Percentiles rank a stretch among this genome's conserved stretches.
phyloP scores from a whole-genome alignment of 2,113 vertebrate species.

The Chauna torquata region DNA sequence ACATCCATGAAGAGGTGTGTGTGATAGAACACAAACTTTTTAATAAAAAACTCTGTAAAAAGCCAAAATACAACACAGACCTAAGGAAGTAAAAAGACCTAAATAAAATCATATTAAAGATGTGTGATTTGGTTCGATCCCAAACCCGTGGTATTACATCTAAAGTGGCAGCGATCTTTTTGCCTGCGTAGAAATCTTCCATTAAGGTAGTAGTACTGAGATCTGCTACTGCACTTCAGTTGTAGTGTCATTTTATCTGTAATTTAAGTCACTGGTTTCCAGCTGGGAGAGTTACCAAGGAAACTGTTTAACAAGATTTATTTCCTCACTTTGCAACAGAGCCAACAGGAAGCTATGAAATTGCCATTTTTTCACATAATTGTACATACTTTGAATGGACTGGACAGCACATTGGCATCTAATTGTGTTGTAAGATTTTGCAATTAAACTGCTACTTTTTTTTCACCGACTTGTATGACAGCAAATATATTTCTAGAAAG shows the following conservation, averaged over 20 bases:
- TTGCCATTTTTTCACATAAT: neutral
- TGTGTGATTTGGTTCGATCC: neutral
- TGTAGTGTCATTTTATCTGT: neutral
- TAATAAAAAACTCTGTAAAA: conserved; percentile 49
- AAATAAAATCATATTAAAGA: neutral
- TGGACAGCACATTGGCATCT: neutral
- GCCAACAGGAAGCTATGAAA: neutral
- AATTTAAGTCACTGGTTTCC: neutral
- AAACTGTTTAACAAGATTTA: neutral
- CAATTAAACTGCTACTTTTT: neutral
- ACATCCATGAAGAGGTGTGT: conserved; percentile 79
- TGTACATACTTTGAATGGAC: neutral
- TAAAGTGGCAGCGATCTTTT: neutral
- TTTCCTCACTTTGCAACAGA: neutral
- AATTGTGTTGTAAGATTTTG: neutral
- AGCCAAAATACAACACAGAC: neutral
- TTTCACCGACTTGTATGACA: neutral
- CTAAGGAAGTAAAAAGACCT: conserved; percentile 13
- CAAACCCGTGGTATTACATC: neutral
- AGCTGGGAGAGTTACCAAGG: neutral
- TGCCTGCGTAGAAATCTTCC: neutral
- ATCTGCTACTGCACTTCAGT: neutral
- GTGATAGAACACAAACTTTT: conserved; percentile 79
- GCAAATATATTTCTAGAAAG: conserved; percentile 2
- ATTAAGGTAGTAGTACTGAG: neutral